These are phyloP conservation scores for Eristalis tenax DNA, from an alignment of 2,888 invertebrate genomes.

Conservation along the genomic window DNA sequence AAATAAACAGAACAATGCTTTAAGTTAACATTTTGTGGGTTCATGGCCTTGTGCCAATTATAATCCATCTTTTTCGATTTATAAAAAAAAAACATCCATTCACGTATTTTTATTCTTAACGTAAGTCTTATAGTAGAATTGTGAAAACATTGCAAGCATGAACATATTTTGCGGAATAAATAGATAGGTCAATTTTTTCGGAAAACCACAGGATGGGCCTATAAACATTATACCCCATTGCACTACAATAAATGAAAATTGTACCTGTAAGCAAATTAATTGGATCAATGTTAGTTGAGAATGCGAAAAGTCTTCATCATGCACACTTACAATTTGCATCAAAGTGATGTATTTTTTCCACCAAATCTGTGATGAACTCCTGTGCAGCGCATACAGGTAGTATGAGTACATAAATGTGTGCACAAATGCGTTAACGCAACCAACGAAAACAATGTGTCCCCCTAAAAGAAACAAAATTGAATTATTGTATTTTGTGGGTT, in stretches of 20 bases:
- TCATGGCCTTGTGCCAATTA: no score
- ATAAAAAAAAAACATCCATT: no score
- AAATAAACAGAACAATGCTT: no score
- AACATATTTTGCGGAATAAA: conserved; percentile 36
- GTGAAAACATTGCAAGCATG: conserved; percentile 34
- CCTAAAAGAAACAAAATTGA: conserved; percentile 67
- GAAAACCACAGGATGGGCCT: conserved; percentile 29
- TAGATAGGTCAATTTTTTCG: neutral
- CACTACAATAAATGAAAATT: conserved; percentile 4
- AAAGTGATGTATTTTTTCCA: conserved; percentile 81
- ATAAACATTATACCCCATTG: conserved; percentile 33
- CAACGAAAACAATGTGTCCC: conserved; percentile 78
- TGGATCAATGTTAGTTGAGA: neutral
- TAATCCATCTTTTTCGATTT: neutral
- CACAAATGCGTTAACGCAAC: conserved; percentile 79
- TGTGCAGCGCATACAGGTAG: conserved; percentile 78
- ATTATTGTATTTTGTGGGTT: neutral
- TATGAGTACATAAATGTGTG: conserved; percentile 80
- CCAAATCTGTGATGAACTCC: conserved; percentile 79
- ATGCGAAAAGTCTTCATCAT: neutral
- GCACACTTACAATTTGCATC: conserved; percentile 37
- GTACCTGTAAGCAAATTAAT: conserved; percentile 17
- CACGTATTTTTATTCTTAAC: conserved; percentile 4
- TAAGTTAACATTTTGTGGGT: no score
- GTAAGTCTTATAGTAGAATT: conserved; percentile 46